Percentiles rank a stretch among this genome's conserved stretches.
phyloP scores from a whole-genome alignment of 2,888 invertebrate genomes.

The Rhimphoctona megacephalus region DNA sequence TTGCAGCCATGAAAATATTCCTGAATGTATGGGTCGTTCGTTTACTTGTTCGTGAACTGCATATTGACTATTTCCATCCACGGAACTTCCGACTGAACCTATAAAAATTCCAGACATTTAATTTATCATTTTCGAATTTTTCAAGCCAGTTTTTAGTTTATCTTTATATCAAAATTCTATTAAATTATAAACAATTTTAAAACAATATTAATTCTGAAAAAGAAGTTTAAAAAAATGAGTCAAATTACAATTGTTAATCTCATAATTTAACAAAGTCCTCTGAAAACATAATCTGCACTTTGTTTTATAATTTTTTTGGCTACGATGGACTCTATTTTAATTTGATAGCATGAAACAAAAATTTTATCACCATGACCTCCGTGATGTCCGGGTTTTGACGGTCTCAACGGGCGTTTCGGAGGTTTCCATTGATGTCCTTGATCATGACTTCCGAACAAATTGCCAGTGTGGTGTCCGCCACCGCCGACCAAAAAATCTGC shows the following conservation, averaged over 20 bases:
- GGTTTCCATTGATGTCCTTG: constrained; percentile 59
- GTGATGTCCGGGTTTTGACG: constrained; percentile 51
- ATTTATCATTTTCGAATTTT: not conserved
- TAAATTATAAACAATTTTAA: not conserved
- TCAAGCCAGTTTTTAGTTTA: not conserved
- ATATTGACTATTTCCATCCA: constrained; percentile 71
- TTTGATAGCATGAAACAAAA: not conserved
- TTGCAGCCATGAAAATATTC: constrained; percentile 66
- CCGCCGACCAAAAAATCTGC: constrained; percentile 57
- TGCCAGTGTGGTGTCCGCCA: constrained; percentile 10
- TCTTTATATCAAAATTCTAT: not conserved
- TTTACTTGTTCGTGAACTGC: constrained; percentile 77
- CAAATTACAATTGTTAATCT: not conserved
- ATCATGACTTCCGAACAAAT: constrained; percentile 48
- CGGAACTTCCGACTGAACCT: constrained; percentile 34
- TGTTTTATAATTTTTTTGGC: not conserved
- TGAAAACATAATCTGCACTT: not conserved
- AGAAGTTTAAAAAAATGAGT: not conserved
- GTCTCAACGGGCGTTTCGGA: constrained; percentile 58
- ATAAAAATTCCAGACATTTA: not conserved
- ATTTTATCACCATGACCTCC: constrained; percentile 41
- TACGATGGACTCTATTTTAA: not conserved
- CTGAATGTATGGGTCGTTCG: constrained; percentile 67
- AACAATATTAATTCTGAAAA: not conserved
- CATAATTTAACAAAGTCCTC: not conserved